These are phyloP conservation scores for Drosophila parthenogenetica DNA, from an alignment of 2,888 invertebrate species.

Conservation along the genomic window DNA sequence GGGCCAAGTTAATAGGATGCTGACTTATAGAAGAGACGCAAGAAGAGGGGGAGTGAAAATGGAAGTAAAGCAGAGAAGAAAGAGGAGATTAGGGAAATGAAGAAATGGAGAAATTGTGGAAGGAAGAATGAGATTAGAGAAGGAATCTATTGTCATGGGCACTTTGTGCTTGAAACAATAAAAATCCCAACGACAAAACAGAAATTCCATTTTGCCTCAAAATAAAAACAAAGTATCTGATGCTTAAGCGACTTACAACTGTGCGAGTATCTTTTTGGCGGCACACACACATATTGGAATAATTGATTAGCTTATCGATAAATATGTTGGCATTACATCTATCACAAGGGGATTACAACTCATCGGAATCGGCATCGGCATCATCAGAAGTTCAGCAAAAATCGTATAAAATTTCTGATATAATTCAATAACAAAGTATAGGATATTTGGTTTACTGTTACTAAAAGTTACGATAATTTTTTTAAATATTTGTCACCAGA, in stretches of 20 bases:
- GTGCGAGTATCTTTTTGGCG: not conserved
- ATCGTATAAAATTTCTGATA: too few species aligned
- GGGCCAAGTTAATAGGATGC: conserved; percentile 19
- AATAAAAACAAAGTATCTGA: conserved; percentile 6
- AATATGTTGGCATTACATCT: not conserved
- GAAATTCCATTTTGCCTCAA: not conserved
- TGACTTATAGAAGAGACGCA: not conserved
- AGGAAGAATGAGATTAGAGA: too few species aligned
- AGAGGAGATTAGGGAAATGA: not conserved
- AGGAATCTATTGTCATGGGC: conserved; percentile 12
- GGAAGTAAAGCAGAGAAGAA: not conserved
- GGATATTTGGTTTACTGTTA: too few species aligned
- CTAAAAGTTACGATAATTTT: too few species aligned
- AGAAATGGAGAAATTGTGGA: not conserved
- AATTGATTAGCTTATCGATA: conserved; percentile 13
- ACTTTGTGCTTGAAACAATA: conserved; percentile 17
- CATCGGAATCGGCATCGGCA: too few species aligned
- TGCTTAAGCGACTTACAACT: conserved; percentile 11
- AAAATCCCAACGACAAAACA: conserved; percentile 6
- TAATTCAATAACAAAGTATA: too few species aligned
- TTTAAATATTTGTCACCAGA: too few species aligned
- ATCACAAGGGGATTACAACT: too few species aligned
- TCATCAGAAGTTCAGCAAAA: not conserved
- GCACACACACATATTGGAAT: not conserved
- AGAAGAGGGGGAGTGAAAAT: not conserved